Evolutionary conservation across 2,797 vertebrate genomes (phyloP).

Genomic region (Megalops cyprinoides): DNA sequence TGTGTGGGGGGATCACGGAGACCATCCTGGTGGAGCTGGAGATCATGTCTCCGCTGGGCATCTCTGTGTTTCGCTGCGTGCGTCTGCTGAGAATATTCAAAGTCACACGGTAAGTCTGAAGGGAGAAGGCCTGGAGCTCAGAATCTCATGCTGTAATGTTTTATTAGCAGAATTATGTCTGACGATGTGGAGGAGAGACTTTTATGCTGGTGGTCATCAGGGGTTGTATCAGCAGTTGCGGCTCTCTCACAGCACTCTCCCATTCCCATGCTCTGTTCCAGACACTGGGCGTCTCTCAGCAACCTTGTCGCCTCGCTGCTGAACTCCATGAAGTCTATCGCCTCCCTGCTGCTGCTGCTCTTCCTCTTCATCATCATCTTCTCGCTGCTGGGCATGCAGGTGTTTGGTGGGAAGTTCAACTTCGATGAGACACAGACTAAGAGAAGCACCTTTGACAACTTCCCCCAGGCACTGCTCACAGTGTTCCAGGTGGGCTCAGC

Average conservation of each 20-base stretch:
- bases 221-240: not conserved
- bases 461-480: slow-evolving; percentile 94
- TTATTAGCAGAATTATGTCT: no score
- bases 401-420: slow-evolving; percentile 98
- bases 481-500: slow-evolving; percentile 88
- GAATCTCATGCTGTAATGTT: no score
- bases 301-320: slow-evolving; percentile 90
- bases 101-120: slow-evolving; percentile 86
- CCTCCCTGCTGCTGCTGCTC: slow-evolving; percentile 93
- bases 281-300: slow-evolving; percentile 78
- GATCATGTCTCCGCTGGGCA: slow-evolving; percentile 95
- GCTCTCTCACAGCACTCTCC: no score
- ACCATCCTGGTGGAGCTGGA: slow-evolving; percentile 94
- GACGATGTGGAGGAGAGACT: no score
- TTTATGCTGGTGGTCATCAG: no score
- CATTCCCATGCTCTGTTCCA: no score
- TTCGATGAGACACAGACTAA: slow-evolving; percentile 96
- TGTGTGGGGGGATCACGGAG: slow-evolving; percentile 94
- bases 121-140: not conserved
- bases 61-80: slow-evolving; percentile 97
- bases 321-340: slow-evolving; percentile 99
- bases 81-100: slow-evolving; percentile 96
- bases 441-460: slow-evolving; percentile 97
- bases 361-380: slow-evolving; percentile 99
- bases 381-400: slow-evolving; percentile 97